Evolutionary conservation across 2,113 vertebrate genomes (phyloP), one percentile per base, ranked within the genome.

Genomic region (Pica pica): DNA sequence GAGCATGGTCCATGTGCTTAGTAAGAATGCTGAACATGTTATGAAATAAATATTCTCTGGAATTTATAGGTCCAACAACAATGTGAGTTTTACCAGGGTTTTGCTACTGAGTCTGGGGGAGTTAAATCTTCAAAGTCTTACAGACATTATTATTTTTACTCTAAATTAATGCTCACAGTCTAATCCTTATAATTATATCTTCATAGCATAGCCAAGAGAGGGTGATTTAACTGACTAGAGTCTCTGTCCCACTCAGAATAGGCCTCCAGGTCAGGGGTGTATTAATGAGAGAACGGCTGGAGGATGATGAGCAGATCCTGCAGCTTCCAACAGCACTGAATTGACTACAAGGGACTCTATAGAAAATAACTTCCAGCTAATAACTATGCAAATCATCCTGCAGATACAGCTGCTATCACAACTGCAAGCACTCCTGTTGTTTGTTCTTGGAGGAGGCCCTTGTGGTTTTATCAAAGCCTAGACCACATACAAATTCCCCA

Each of bases 121-220:
- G 64, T 63, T 78, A 65, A 67, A 89, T 83, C 56, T 46, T 87
- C 16, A 8, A 10, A 85, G 27, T 46, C 56, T 65, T 81, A 46
- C 10, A 89, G 76, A 73, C 75, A 89, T 15, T 89, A 61, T 94
- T 90, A 85, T 89, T 95, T 92, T 81, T 88, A 11, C 57, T 76
- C 49, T 76, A 56, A 94, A 90, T 92, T 90, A 86, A 86, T 73
- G 50, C 5, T 46, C 41, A 65, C 55, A 26, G 22, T 30, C 44
- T 94, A 89, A 88, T 80, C 55, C n/a, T 73, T 76, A 17, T 71
- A 79, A 92, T 80, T 92, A 76, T 68, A 31, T 77, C 55, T 90
- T 77, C 63, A 46, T 24, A 77, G 50, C 41, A 42, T 80, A 86
- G 73, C 71, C 76, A 80, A 89, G 59, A 42, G 71, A 89, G 77